Evolutionary conservation across 2,113 vertebrate species (phyloP).

Genomic region (Psettodes erumei): DNA sequence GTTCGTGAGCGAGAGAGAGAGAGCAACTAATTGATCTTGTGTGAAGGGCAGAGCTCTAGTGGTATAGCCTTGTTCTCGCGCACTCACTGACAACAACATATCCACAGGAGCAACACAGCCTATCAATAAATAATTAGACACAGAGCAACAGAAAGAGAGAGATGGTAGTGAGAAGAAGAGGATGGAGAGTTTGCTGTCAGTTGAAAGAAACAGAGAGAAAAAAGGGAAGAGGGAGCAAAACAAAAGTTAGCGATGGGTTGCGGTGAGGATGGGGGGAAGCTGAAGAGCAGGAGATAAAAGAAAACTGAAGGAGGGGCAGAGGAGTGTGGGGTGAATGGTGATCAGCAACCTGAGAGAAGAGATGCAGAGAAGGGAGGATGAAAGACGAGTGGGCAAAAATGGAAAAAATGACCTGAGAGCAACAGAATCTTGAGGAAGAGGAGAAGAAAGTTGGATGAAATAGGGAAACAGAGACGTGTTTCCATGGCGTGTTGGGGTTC

Average conservation of each 20-base stretch:
- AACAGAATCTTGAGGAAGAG: background rate
- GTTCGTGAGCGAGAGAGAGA: background rate
- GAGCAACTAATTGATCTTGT: slow-evolving; percentile 59
- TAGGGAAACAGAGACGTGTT: background rate
- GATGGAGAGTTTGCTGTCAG: slow-evolving; percentile 26
- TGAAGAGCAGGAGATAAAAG: background rate
- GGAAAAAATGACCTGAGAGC: background rate
- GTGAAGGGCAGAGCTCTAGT: slow-evolving; percentile 56
- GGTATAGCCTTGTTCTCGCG: slow-evolving; percentile 3
- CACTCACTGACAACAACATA: slow-evolving; percentile 34
- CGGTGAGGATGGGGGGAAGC: slow-evolving; percentile 3
- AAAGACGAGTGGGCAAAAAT: background rate
- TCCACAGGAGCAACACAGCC: slow-evolving; percentile 38
- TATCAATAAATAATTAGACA: slow-evolving; percentile 65
- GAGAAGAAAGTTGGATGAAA: background rate
- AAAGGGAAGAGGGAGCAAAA: background rate
- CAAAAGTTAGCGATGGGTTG: slow-evolving; percentile 7
- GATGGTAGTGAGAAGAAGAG: slow-evolving; percentile 14
- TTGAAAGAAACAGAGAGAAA: slow-evolving; percentile 23
- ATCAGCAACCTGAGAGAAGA: slow-evolving; percentile 12
- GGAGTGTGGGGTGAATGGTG: background rate
- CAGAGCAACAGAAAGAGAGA: slow-evolving; percentile 38
- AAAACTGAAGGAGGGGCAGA: background rate
- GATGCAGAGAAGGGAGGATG: background rate
- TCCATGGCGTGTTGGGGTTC: too few species aligned